Percentiles rank a stretch among this genome's conserved stretches.
phyloP scores from a whole-genome alignment of 2,888 invertebrate genomes.

The Leptinotarsa tumamoca region DNA sequence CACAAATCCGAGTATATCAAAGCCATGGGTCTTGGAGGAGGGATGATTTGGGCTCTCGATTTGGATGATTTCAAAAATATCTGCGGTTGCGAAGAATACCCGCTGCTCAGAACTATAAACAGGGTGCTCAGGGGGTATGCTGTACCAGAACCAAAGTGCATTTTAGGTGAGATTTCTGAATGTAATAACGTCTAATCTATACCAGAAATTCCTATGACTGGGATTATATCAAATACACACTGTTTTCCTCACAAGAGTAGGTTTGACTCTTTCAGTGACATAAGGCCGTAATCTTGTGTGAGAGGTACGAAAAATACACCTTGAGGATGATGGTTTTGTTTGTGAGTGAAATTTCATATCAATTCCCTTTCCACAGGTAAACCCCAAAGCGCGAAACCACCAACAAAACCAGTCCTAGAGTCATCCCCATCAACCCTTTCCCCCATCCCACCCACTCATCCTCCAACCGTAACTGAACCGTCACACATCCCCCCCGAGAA shows the following conservation, averaged over 20 bases:
- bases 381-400: conserved; percentile 43
- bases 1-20: conserved; percentile 87
- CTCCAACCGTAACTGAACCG: conserved; percentile 46
- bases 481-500: conserved; percentile 29
- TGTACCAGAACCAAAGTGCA: conserved; percentile 75
- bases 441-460: conserved; percentile 18
- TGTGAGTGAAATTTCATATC: too few relatives aligned
- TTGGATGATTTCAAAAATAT: conserved; percentile 86
- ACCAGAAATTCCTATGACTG: background rate
- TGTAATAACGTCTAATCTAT: too few relatives aligned
- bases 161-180: conserved; percentile 63
- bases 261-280: too few relatives aligned
- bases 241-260: too few relatives aligned
- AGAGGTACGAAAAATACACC: too few relatives aligned
- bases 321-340: too few relatives aligned
- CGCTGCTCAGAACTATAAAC: conserved; percentile 84
- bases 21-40: conserved; percentile 83
- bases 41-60: conserved; percentile 92
- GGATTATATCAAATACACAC: background rate
- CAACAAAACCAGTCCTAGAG: conserved; percentile 20
- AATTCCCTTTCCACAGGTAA: conserved; percentile 15
- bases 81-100: conserved; percentile 86
- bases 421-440: conserved; percentile 20
- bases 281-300: too few relatives aligned
- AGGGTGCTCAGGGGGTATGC: conserved; percentile 79